Evolutionary conservation across 2,797 vertebrate species (phyloP), one percentile per base, ranked within the genome.

Genomic region (Schizothorax lantsangensis): DNA sequence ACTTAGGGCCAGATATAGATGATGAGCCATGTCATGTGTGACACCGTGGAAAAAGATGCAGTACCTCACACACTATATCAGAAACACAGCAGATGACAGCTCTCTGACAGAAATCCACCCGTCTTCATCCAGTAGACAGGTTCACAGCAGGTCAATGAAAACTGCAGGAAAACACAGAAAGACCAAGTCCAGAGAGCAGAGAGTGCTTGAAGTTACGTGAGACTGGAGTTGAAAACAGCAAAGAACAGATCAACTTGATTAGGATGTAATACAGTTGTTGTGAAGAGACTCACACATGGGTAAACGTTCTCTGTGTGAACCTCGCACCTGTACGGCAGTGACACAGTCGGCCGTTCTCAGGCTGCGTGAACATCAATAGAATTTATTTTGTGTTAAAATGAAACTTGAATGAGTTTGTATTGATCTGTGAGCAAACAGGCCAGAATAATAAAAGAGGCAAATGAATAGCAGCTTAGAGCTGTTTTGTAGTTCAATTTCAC

Each of bases 341-440:
- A 38, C 23, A 40, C 40, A 2, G 40, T 30, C 14, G 9, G 7
- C 23, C 17, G 6, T 8, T 74, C 72, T 47, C 14, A 8, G 7
- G 12, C 72, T 74, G 72, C n/a, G 1, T 30, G 36, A 73, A 59
- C 49, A 21, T 66, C 45, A 30, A 74, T 30, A 17, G 43, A 30
- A 30, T 74, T n/a, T 72, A 14, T 74, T 74, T 74, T 49, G 45
- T 74, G 43, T 52, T 52, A 2, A 52, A 74, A 52, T 1, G 2
- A 45, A 73, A 45, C 52, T 57, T 45, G 10, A 73, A 33, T 59
- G n/a, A 30, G 21, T 73, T 57, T 33, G 52, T 62, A 73, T 73
- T 45, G 81, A 83, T 83, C n/a, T 6, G n/a, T 26, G 52, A n/a
- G 49, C 36, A 72, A 72, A 54, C 38, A 73, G 49, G 49, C 17